Evolutionary conservation across 2,797 vertebrate genomes (phyloP).

Genomic region (Steatocranus sp.): DNA sequence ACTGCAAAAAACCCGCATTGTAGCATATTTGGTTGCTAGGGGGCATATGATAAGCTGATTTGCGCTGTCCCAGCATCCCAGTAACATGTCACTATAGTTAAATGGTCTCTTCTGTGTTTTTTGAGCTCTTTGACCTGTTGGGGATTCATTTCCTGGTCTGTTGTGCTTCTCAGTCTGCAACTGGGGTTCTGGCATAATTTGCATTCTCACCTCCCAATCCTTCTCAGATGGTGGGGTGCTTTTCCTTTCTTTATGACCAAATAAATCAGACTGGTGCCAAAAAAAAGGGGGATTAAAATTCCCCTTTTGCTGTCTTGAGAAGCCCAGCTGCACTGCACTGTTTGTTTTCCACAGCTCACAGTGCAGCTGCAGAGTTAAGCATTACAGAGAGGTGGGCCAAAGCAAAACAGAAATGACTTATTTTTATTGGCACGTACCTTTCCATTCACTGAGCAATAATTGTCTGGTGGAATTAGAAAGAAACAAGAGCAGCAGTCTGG

Average conservation of each 20-base stretch:
- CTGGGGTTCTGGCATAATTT: conserved; percentile 61
- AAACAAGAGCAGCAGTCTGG: conserved; percentile 40
- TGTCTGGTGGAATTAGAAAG: conserved; percentile 49
- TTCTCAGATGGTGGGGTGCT: conserved; percentile 62
- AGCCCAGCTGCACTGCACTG: conserved; percentile 78
- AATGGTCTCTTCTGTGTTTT: conserved; percentile 49
- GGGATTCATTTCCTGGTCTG: conserved; percentile 68
- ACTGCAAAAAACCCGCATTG: conserved; percentile 13
- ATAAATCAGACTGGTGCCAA: conserved; percentile 79
- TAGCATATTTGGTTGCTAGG: neutral
- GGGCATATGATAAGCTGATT: neutral
- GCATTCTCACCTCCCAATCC: conserved; percentile 60
- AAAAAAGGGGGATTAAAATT: conserved; percentile 79
- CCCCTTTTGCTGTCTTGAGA: conserved; percentile 76
- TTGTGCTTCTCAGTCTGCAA: conserved; percentile 57
- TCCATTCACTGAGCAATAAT: conserved; percentile 63
- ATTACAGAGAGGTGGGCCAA: conserved; percentile 65
- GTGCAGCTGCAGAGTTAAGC: conserved; percentile 72
- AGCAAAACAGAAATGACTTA: conserved; percentile 65
- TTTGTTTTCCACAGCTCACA: conserved; percentile 72
- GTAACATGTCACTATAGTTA: conserved; percentile 49
- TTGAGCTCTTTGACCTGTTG: conserved; percentile 61
- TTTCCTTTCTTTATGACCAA: conserved; percentile 76
- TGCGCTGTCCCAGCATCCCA: conserved; percentile 38
- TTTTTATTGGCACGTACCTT: conserved; percentile 65